Conservation (phyloP, 2,113 vertebrate genomes). For the Mirounga angustirostris region DNA sequence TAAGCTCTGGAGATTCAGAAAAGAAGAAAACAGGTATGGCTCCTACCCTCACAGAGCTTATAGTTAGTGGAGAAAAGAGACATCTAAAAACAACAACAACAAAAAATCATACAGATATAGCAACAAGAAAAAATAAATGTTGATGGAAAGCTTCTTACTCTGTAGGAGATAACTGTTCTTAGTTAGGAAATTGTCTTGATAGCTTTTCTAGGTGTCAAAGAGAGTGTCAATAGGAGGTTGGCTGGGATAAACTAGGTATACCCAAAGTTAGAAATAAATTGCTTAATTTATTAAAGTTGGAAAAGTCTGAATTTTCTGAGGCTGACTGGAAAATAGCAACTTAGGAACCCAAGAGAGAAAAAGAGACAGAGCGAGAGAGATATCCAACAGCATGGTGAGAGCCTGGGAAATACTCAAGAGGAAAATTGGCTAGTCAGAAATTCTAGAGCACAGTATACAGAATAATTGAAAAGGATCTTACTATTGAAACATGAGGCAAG, state of each 20-base stretch:
- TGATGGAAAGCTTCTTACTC: background rate
- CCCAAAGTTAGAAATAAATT: conserved; percentile 11
- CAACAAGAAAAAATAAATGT: background rate
- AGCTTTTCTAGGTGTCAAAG: background rate
- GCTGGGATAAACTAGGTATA: background rate
- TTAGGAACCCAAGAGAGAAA: background rate
- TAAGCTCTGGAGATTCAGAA: conserved; percentile 17
- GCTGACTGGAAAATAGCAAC: background rate
- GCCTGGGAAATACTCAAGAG: background rate
- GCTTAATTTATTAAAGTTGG: background rate
- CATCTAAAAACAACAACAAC: background rate
- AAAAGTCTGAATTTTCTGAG: background rate
- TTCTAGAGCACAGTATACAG: background rate
- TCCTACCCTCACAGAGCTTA: background rate
- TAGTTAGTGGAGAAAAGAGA: background rate
- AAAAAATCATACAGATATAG: background rate
- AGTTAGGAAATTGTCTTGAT: background rate
- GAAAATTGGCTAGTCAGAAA: background rate
- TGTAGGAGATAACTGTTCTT: background rate
- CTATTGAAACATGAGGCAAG: background rate
- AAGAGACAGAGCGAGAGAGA: background rate
- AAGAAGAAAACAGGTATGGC: background rate
- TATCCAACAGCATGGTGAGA: background rate
- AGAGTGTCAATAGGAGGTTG: background rate
- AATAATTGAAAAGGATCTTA: background rate